Percentiles rank a stretch among this genome's conserved stretches.
These are phyloP conservation scores for Tor tambroides DNA, from an alignment of 2,113 vertebrate genomes.

Conservation along the genomic window DNA sequence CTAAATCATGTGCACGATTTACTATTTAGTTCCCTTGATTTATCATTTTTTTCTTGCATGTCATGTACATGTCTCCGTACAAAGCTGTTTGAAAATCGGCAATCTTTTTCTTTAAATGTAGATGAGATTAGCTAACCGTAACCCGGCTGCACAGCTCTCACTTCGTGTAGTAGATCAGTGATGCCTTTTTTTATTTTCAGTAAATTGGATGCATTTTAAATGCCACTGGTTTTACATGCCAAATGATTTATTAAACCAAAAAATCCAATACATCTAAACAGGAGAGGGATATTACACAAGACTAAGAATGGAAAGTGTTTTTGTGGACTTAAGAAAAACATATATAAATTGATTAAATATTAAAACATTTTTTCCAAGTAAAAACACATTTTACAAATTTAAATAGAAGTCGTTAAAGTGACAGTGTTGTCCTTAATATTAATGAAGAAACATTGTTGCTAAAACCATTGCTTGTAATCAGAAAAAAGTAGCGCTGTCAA, in stretches of 20 bases:
- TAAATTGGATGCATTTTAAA: neutral
- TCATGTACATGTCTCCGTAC: too few species aligned
- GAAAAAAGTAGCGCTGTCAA: too few species aligned
- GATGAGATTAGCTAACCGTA: neutral
- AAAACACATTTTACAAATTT: neutral
- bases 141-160: neutral
- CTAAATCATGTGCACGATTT: too few species aligned
- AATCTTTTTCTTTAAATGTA: neutral
- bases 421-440: too few species aligned
- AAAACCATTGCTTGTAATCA: too few species aligned
- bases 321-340: neutral
- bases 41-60: too few species aligned
- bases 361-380: neutral
- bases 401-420: too few species aligned
- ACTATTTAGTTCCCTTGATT: too few species aligned
- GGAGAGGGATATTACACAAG: too few species aligned
- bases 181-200: neutral
- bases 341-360: neutral
- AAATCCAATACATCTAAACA: neutral
- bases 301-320: neutral
- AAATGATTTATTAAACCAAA: neutral
- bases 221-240: neutral
- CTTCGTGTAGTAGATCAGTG: neutral
- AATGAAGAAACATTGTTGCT: too few species aligned
- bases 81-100: neutral